Conservation (phyloP, 2,113 vertebrate species). For the Gymnocephalus cernua region DNA sequence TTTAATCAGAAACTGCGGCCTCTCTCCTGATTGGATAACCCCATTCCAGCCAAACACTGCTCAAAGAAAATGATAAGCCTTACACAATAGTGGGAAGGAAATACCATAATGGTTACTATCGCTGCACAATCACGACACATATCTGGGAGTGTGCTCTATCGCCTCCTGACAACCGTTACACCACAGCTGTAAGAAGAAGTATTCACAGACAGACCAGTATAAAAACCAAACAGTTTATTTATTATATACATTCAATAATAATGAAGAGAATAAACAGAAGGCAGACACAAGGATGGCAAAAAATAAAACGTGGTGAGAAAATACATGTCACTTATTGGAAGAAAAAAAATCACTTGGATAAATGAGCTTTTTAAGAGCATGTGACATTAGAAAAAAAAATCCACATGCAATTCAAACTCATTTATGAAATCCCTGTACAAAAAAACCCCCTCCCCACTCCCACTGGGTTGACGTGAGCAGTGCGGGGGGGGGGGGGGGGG, state of each 20-base stretch:
- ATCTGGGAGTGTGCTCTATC: slow-evolving; percentile 42
- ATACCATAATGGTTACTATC: slow-evolving; percentile 21
- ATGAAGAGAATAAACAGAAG: slow-evolving; percentile 81
- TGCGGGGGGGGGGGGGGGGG: slow-evolving; percentile 45
- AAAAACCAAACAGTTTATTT: slow-evolving; percentile 87
- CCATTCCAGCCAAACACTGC: slow-evolving; percentile 26
- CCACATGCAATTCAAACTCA: slow-evolving; percentile 79
- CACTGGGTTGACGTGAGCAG: slow-evolving; percentile 60
- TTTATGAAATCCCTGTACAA: slow-evolving; percentile 73
- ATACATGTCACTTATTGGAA: slow-evolving; percentile 75
- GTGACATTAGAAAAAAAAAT: slow-evolving; percentile 59
- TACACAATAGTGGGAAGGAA: slow-evolving; percentile 46
- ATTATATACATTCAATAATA: slow-evolving; percentile 87
- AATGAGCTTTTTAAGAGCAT: slow-evolving; percentile 71
- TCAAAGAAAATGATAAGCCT: slow-evolving; percentile 49
- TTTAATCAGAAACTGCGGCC: slow-evolving; percentile 15
- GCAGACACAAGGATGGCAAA: slow-evolving; percentile 80
- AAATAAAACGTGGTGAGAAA: slow-evolving; percentile 75
- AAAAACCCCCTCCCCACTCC: slow-evolving; percentile 40
- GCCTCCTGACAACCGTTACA: background rate
- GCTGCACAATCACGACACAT: background rate
- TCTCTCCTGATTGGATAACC: slow-evolving; percentile 34
- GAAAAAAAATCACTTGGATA: slow-evolving; percentile 70
- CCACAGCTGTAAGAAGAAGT: too few species aligned
- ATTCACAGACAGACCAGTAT: slow-evolving; percentile 49